These are phyloP conservation scores for Catocala sponsa DNA, from an alignment of 2,888 invertebrate species.

Conservation along the genomic window DNA sequence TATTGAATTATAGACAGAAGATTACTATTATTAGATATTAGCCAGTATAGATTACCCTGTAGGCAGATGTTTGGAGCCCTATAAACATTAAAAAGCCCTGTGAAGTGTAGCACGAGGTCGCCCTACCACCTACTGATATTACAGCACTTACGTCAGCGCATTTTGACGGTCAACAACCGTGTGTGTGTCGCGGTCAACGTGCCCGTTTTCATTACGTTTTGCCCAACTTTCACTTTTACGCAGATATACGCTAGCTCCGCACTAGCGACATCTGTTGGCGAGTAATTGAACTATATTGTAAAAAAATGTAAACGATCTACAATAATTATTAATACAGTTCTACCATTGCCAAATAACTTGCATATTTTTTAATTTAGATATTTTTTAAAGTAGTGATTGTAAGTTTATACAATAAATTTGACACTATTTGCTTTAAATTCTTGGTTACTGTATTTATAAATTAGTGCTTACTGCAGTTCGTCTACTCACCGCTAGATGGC, in stretches of 20 bases:
- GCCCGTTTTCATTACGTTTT: slow-evolving; percentile 62
- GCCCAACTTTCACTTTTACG: slow-evolving; percentile 75
- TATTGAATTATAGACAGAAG: no score
- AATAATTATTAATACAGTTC: no score
- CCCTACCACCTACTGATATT: slow-evolving; percentile 36
- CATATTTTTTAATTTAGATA: no score
- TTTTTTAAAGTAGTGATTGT: no score
- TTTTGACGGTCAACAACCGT: slow-evolving; percentile 86
- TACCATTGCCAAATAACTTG: no score
- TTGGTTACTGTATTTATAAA: not conserved
- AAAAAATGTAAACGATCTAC: not conserved
- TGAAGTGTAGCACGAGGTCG: slow-evolving; percentile 36
- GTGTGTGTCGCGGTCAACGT: slow-evolving; percentile 72
- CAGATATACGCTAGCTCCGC: slow-evolving; percentile 4
- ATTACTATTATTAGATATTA: no score
- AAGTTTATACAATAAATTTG: no score
- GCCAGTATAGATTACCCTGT: no score
- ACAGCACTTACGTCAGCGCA: slow-evolving; percentile 70
- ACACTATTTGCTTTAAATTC: no score
- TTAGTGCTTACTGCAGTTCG: not conserved
- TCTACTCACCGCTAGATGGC: slow-evolving; percentile 4
- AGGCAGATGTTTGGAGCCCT: not conserved
- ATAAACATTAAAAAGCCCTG: slow-evolving; percentile 19
- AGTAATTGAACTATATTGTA: slow-evolving; percentile 21
- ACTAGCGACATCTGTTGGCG: slow-evolving; percentile 39